Evolutionary conservation across 53 echinoderm and acorn worm species (phyloP).

Genomic region (Henricia sp.): DNA sequence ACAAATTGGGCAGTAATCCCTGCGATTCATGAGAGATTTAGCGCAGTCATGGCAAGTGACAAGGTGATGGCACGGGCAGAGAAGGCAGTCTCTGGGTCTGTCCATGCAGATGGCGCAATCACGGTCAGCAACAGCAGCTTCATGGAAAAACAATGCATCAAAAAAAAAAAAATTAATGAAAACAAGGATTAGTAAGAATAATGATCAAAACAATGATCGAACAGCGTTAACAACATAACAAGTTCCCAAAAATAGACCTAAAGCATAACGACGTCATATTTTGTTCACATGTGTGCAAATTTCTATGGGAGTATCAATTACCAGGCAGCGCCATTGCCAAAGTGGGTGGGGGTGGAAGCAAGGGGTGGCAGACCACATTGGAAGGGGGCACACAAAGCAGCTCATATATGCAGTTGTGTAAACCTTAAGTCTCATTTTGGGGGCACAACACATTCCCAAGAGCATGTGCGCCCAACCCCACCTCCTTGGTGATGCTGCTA

Average conservation of each 20-base stretch:
- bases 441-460: too few relatives aligned
- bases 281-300: too few relatives aligned
- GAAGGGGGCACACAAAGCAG: too few relatives aligned
- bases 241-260: not conserved
- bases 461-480: too few relatives aligned
- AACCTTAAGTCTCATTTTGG: too few relatives aligned
- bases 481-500: too few relatives aligned
- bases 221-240: not conserved
- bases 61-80: conserved; percentile 94
- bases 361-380: too few relatives aligned
- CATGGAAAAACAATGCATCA: not conserved
- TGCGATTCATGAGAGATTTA: conserved; percentile 88
- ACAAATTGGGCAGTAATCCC: conserved; percentile 86
- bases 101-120: conserved; percentile 92
- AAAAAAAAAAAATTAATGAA: not conserved
- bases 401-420: too few relatives aligned
- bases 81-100: conserved; percentile 84
- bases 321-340: too few relatives aligned
- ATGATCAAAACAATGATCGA: not conserved
- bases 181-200: not conserved
- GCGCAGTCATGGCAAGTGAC: conserved; percentile 96
- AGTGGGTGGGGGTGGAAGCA: too few relatives aligned
- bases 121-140: conserved; percentile 58
- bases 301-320: too few relatives aligned
- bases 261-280: too few relatives aligned